These are phyloP conservation scores for Apodemia hepburni DNA, from an alignment of 2,888 invertebrate species.

Conservation along the genomic window DNA sequence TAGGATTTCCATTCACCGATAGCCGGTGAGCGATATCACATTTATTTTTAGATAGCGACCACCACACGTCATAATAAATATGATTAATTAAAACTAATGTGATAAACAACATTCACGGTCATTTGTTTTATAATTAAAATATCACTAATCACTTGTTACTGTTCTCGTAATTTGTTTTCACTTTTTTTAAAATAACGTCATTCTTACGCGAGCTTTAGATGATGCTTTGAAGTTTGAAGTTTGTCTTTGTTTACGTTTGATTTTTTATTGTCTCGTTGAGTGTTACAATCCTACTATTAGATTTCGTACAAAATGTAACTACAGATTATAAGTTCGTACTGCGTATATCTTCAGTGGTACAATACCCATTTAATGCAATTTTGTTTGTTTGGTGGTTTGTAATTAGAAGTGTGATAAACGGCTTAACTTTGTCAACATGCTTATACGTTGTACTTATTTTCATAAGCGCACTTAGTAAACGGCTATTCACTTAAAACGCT, in stretches of 20 bases:
- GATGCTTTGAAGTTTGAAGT: slow-evolving; percentile 6
- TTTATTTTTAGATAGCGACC: slow-evolving; percentile 40
- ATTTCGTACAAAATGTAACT: not conserved
- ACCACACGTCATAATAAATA: slow-evolving; percentile 20
- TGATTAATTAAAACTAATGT: slow-evolving; percentile 13
- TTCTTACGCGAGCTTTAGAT: slow-evolving; percentile 35
- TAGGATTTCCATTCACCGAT: slow-evolving; percentile 50
- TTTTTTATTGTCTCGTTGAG: not conserved
- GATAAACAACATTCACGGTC: slow-evolving; percentile 2
- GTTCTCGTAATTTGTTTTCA: not conserved
- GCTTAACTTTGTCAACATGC: too few species aligned
- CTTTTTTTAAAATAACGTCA: slow-evolving; percentile 66
- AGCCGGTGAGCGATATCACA: slow-evolving; percentile 36
- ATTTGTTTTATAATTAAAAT: not conserved
- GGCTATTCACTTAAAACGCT: too few species aligned
- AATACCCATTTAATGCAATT: too few species aligned
- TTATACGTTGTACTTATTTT: too few species aligned
- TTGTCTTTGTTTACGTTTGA: slow-evolving; percentile 59
- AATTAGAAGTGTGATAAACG: too few species aligned
- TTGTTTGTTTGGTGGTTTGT: not conserved
- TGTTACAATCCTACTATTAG: not conserved
- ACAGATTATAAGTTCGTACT: too few species aligned
- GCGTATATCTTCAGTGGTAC: too few species aligned
- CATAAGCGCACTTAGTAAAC: too few species aligned
- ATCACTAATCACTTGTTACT: slow-evolving; percentile 10